These are phyloP conservation scores for Somateria mollissima DNA, from an alignment of 2,797 vertebrate species.

Conservation along the genomic window DNA sequence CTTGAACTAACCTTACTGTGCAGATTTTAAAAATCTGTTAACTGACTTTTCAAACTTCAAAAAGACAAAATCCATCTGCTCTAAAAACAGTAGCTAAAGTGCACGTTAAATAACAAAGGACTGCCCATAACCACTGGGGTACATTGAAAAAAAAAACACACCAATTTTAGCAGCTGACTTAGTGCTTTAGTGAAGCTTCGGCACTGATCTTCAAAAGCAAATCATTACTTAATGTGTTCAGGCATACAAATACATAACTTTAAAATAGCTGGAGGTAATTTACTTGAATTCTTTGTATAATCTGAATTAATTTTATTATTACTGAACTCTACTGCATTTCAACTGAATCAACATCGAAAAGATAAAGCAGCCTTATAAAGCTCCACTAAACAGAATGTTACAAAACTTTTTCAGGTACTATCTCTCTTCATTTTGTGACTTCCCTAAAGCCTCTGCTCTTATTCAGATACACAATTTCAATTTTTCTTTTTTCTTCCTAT, in stretches of 20 bases:
- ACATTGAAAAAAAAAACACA: not conserved
- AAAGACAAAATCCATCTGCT: not conserved
- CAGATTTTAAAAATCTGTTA: not conserved
- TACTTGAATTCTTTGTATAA: not conserved
- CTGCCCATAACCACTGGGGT: not conserved
- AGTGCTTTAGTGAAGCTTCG: not conserved
- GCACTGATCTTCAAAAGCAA: conserved; percentile 13
- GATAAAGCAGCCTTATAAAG: conserved; percentile 12
- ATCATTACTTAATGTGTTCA: not conserved
- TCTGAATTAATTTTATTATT: not conserved
- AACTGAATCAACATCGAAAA: not conserved
- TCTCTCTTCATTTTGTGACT: not conserved
- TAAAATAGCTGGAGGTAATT: conserved; percentile 1
- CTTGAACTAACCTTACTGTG: not conserved
- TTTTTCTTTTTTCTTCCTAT: not conserved
- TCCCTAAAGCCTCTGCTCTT: not conserved
- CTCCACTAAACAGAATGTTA: not conserved
- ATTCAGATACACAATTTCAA: not conserved
- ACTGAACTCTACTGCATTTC: not conserved
- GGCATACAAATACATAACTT: not conserved
- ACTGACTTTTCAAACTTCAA: not conserved
- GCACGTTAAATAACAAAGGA: not conserved
- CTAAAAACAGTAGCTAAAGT: not conserved
- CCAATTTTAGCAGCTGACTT: not conserved
- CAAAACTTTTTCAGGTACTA: not conserved